Conservation (phyloP, 1,140 invertebrate genomes). For the Lordiphosa mommai region DNA sequence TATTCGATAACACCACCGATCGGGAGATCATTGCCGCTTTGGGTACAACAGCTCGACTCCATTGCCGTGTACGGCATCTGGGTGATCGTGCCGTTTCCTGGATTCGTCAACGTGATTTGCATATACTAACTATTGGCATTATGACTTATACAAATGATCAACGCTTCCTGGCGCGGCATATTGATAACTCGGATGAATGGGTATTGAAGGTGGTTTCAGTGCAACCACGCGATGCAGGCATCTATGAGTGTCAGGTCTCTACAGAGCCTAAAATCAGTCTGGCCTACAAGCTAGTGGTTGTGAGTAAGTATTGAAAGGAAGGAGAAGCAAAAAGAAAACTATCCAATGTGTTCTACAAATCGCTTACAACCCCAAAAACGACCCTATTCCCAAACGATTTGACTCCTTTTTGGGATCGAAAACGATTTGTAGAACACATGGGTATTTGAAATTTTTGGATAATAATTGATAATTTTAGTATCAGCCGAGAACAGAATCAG, state of each 20-base stretch:
- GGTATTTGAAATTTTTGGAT: no score
- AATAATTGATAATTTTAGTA: no score
- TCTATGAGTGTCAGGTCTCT: slow-evolving; percentile 93
- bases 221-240: slow-evolving; percentile 87
- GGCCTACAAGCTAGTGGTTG: slow-evolving; percentile 89
- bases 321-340: not conserved
- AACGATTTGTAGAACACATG: no score
- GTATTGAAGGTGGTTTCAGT: slow-evolving; percentile 90
- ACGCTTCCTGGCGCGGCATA: slow-evolving; percentile 88
- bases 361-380: no score
- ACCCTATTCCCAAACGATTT: no score
- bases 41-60: slow-evolving; percentile 90
- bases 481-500: no score
- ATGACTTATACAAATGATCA: slow-evolving; percentile 89
- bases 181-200: slow-evolving; percentile 92
- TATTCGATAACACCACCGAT: slow-evolving; percentile 93
- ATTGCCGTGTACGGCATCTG: slow-evolving; percentile 90
- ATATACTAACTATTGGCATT: slow-evolving; percentile 88
- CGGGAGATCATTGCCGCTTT: slow-evolving; percentile 91
- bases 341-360: no score
- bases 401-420: no score
- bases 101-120: slow-evolving; percentile 87
- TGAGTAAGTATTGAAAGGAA: slow-evolving; percentile 84
- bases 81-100: slow-evolving; percentile 91
- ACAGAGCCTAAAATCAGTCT: slow-evolving; percentile 92